Evolutionary conservation across 2,888 invertebrate genomes (phyloP), one percentile per base, ranked within the genome.

Genomic region (Drosophila vallismaia): DNA sequence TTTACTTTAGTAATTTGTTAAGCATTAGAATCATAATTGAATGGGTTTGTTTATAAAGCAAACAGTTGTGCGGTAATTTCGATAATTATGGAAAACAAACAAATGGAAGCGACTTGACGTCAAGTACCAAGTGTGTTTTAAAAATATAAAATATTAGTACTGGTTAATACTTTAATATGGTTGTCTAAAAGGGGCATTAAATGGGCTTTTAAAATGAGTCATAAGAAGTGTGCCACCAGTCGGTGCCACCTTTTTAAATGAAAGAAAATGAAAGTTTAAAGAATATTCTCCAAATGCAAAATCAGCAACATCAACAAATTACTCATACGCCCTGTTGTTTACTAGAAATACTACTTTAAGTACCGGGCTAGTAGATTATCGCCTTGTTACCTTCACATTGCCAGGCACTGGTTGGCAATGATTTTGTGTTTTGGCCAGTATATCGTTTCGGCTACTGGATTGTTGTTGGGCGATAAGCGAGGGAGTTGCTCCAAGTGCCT

Each of bases 401-500:
- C 45, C 38, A 46, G 38, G 52, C 19, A 36, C 33, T 46, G 48
- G 2, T 38, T 58, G 28, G 58, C 36, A 10, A 31, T 38, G 29
- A 51, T 50, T 45, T 45, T 45, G 33, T 53, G 33, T 12, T 14
- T 10, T 28, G 55, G 24, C 33, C 19, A 14, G 57, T 63, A 58
- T 77, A 76, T 79, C 72, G 77, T 77, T 62, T 64, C 62, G 62
- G 56, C 44, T 58, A 46, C 54, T 63, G 55, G 67, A 77, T 80
- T 6, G 62, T 67, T 66, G 59, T 59, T 75, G 46, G 42, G 59
- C 54, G 82, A 79, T 82, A 82, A 85, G 79, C 78, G 33, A 24
- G 63, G 62, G 44, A 38, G 51, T 36, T 62, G 57, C 64, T 64
- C 64, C 58, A 82, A 82, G 74, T 71, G 72, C 44, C 45, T 59